A percentile compares a stretch with the other conserved stretches of the same genome.
Evolutionary conservation across 2,113 vertebrate species (phyloP).

Genomic region (Psittacula cyanocephala): DNA sequence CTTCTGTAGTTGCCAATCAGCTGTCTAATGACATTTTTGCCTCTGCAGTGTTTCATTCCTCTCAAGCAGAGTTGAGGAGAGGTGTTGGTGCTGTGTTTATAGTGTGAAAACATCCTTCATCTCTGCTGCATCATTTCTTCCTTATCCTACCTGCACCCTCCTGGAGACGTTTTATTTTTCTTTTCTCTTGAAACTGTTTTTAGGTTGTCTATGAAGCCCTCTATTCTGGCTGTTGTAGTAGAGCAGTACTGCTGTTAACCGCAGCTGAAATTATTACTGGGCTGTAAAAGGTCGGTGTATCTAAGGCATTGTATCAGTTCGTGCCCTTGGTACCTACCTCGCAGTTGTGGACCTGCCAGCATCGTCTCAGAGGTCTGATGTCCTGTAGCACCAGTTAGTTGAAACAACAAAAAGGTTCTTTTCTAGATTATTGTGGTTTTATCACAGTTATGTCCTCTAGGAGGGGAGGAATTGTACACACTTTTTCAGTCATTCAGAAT

Average conservation of each 20-base stretch:
- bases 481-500: background rate
- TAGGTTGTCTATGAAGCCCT: background rate
- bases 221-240: background rate
- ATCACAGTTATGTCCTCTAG: background rate
- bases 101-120: background rate
- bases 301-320: background rate
- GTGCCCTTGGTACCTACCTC: background rate
- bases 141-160: background rate
- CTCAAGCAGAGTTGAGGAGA: background rate
- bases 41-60: background rate
- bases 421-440: background rate
- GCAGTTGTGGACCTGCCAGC: background rate
- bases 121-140: background rate
- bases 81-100: rapidly evolving
- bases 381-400: background rate
- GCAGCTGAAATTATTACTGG: background rate
- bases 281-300: background rate
- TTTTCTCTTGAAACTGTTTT: background rate
- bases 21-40: background rate
- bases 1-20: background rate
- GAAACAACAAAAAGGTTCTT: background rate
- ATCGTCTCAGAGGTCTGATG: background rate
- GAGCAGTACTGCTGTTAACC: background rate
- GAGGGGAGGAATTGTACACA: background rate
- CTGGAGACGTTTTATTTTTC: background rate